A percentile compares a stretch with the other conserved stretches of the same genome.
These are phyloP conservation scores for Agrotis puta DNA, from an alignment of 2,888 invertebrate genomes.

Conservation along the genomic window DNA sequence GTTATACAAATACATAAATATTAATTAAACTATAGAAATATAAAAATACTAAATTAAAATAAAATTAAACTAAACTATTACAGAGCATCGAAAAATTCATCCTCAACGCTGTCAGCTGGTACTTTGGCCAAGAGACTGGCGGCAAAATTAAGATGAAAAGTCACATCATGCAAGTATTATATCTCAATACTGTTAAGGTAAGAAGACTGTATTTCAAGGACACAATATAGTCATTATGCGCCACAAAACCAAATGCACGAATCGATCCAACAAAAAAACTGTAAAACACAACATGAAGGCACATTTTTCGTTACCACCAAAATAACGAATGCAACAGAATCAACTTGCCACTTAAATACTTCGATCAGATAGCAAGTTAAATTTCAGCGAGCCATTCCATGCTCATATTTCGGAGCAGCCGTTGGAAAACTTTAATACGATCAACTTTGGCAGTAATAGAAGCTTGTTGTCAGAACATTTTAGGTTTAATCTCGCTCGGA, in stretches of 20 bases:
- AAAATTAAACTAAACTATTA: too few relatives aligned
- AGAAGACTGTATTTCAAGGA: background rate
- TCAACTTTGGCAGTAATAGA: slow-evolving; percentile 83
- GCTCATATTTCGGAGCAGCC: slow-evolving; percentile 78
- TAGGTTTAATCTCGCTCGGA: slow-evolving; percentile 75
- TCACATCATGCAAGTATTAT: too few relatives aligned
- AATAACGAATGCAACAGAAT: slow-evolving; percentile 57
- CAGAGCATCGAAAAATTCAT: too few relatives aligned
- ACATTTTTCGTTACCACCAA: slow-evolving; percentile 35
- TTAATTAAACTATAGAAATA: too few relatives aligned
- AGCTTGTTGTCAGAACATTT: slow-evolving; percentile 75
- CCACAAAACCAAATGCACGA: background rate
- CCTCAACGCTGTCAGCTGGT: too few relatives aligned
- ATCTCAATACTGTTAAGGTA: background rate
- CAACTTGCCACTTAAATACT: slow-evolving; percentile 59
- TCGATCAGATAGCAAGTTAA: slow-evolving; percentile 69
- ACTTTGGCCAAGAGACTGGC: too few relatives aligned
- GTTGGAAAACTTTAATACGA: slow-evolving; percentile 80
- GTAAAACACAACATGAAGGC: slow-evolving; percentile 24
- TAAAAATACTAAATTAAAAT: too few relatives aligned
- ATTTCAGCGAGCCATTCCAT: slow-evolving; percentile 68
- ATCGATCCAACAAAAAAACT: slow-evolving; percentile 3
- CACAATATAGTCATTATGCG: background rate
- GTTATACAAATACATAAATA: too few relatives aligned
- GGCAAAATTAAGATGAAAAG: too few relatives aligned